phyloP scores from a whole-genome alignment of 2,113 vertebrate genomes.

The Morone chrysops region DNA sequence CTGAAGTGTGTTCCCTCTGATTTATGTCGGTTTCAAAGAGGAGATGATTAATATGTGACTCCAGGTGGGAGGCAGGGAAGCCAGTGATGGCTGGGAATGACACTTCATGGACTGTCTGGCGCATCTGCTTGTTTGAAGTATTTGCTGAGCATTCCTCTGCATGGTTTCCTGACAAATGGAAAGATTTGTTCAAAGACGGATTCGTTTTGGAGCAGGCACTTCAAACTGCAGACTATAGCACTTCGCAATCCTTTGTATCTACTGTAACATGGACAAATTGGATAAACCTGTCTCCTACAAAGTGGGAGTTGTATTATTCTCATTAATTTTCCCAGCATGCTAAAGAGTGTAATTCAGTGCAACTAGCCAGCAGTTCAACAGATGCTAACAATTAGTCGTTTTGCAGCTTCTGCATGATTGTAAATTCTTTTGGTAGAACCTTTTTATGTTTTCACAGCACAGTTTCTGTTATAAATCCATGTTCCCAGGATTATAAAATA shows the following conservation, averaged over 20 bases:
- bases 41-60: conserved; percentile 63
- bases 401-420: conserved; percentile 31
- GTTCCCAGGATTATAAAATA: conserved; percentile 50
- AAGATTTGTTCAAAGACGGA: conserved; percentile 61
- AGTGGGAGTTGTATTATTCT: conserved; percentile 51
- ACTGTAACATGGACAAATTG: conserved; percentile 55
- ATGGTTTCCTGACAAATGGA: conserved; percentile 63
- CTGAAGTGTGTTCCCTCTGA: conserved; percentile 57
- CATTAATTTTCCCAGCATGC: conserved; percentile 67
- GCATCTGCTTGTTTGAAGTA: conserved; percentile 70
- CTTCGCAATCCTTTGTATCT: conserved; percentile 67
- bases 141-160: conserved; percentile 69
- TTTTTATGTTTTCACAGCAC: conserved; percentile 24
- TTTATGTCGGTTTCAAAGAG: conserved; percentile 58
- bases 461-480: conserved; percentile 22
- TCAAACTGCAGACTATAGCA: conserved; percentile 67
- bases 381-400: conserved; percentile 9
- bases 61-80: conserved; percentile 55
- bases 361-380: conserved; percentile 29
- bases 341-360: conserved; percentile 47
- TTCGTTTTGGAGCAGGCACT: conserved; percentile 72
- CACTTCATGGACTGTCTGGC: conserved; percentile 67
- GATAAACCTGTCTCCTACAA: conserved; percentile 54
- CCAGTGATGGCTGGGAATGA: conserved; percentile 43
- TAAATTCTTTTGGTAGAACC: conserved; percentile 29